Evolutionary conservation across 1,140 invertebrate species (phyloP), one percentile per base, ranked within the genome.

Genomic region (Holotrichia oblita): DNA sequence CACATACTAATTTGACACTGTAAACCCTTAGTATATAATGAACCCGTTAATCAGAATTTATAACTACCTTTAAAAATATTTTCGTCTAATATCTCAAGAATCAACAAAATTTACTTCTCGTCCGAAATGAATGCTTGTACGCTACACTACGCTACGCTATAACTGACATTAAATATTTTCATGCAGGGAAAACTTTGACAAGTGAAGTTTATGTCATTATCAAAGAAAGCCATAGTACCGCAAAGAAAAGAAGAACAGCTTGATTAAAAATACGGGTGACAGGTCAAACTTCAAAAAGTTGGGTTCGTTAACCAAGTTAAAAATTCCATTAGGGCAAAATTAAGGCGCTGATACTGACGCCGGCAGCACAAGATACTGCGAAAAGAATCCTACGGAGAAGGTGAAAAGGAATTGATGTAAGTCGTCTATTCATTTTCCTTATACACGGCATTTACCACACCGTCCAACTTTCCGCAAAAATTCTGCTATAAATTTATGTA

Each of bases 301-400:
- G 48, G n/a, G 17, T 55, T 55, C 48, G 48, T 55, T 55, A 55
- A 55, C 48, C 48, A 55, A 55, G 14, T 55, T 55, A 55, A 55
- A 55, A 55, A 55, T 55, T 55, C 48, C 48, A 55, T 55, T 55
- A 55, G 48, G 48, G 48, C 14, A 55, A 55, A 55, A 55, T 55
- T 55, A 55, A 55, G 48, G 48, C 14, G 48, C 48, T 17, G 48
- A 17, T 55, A 55, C 48, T 55, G n/a, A 55, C n/a, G 12, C 48
- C 48, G n/a, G 48, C 7, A 55, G 12, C 14, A 17, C 48, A 55
- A 55, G n/a, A 14, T 17, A 55, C 48, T 55, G 48, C 48, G 48
- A 55, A n/a, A 55, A 55, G 48, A 17, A 55, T 55, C 48, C 17
- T 10, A 55, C 12, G 48, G 14, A 55, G 48, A n/a, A 55, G 2